Evolutionary conservation across 2,888 invertebrate genomes (phyloP), one percentile per base, ranked within the genome.

Genomic region (Drosophila mayaguana): DNA sequence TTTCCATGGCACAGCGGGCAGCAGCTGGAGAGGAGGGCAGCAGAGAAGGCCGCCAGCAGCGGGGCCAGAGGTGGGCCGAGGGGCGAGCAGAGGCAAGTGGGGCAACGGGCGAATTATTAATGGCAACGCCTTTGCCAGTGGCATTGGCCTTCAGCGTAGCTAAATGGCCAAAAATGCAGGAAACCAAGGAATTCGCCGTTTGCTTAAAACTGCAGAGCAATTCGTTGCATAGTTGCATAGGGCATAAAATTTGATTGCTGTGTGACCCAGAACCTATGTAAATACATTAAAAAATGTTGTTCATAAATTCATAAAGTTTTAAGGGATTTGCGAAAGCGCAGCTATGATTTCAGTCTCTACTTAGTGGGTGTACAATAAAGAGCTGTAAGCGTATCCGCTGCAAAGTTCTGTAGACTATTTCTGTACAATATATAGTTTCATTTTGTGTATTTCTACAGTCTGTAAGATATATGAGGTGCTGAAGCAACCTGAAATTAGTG

Each of bases 91-190:
- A 0, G 45, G 50, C 25, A 12, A 3, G n/a, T n/a, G 25, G 20
- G n/a, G 18, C 51, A 53, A 20, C 22, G 53, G 48, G 66, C 66
- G 68, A 63, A 75, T 67, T 75, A 75, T 72, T 65, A 80, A 80
- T 78, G 74, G 69, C 63, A 63, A 51, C 43, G 72, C 60, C 60
- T 60, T 72, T 48, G 67, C 76, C 80, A 71, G 22, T 80, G 81
- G 71, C 79, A 75, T 80, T 81, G 81, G 79, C 80, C 80, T 80
- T 81, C 81, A 72, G 55, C 53, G 46, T 48, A 64, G 25, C 60
- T 43, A 66, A 77, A 66, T 60, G 62, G 48, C 51, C 56, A 43
- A 71, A 73, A 73, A 55, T 45, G 54, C 63, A 71, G 50, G 28
- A 63, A 67, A 45, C 51, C 9, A 28, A 28, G 56, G 34, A 69